Base-by-base conservation (phyloP, 2,797 vertebrate genomes). In the Pelobates cultripes region DNA sequence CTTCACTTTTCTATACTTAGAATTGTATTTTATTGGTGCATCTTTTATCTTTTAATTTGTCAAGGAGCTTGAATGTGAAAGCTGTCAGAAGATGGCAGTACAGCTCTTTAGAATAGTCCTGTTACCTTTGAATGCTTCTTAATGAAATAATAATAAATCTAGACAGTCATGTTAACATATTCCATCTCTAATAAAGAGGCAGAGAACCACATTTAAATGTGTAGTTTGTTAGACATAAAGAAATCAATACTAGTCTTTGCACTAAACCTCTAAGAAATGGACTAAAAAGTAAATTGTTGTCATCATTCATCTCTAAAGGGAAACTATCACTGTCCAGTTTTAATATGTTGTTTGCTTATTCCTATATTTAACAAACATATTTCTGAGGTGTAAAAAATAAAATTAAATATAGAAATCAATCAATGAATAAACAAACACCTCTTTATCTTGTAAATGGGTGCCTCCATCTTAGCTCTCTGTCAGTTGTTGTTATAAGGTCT, bases 11-110 rank as follows among this genome's bases (percentile, higher is more conserved):
- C 55, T 57, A 12, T 57, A 15, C 55, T 57, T 57, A 57, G 8
- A 57, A 57, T 57, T 57, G 8, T 57, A 57, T 57, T 76, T 76
- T 40, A 66, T 66, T 66, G 43, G 51, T 45, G 53, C 3, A 60
- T 5, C 47, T 57, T 45, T 45, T n/a, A 57, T 44, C 63, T 71
- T 15, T 66, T n/a, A 4, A 57, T 61, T 41, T 70, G 10, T 45
- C 9, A 41, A 6, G 8, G 3, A 67, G 42, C 8, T 47, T 72
- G 7, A 1, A 82, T 69, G 0, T 5, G 0, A 0, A 5, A 8
- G 12, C 0, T 41, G 85, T 76, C 94, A 89, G 90, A 44, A 94
- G 93, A 90, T 94, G 93, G 93, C 92, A 92, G 85, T 87, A 82
- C 4, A 0, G 86, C 43, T 77, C 89, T 84, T 85, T 53, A 69